Evolutionary conservation across 2,113 vertebrate genomes (phyloP).

Genomic region (Sporophila hypoxantha): DNA sequence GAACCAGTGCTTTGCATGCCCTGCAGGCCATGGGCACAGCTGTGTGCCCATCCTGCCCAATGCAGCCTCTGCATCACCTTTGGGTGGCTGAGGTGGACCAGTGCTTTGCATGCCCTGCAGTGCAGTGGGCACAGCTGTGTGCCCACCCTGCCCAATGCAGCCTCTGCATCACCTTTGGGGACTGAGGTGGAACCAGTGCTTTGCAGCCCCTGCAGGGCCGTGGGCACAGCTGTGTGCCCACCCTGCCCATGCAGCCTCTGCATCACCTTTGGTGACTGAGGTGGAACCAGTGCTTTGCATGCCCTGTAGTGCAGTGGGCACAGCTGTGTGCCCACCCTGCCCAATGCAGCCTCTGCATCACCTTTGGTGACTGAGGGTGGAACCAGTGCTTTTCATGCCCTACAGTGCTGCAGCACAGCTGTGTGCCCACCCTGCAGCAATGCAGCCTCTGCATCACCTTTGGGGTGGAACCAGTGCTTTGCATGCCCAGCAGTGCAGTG

Average conservation of each 20-base stretch:
- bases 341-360: too few relatives aligned
- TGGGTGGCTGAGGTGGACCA: neutral
- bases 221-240: neutral
- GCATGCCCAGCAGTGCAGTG: too few relatives aligned
- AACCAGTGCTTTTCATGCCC: fast-evolving
- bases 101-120: neutral
- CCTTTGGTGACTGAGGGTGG: too few relatives aligned
- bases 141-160: too few relatives aligned
- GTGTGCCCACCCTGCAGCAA: neutral
- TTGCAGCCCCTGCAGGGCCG: neutral
- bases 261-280: neutral
- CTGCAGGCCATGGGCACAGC: neutral
- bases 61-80: neutral
- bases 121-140: neutral
- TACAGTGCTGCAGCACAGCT: neutral
- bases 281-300: fast-evolving
- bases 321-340: too few relatives aligned
- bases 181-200: fast-evolving
- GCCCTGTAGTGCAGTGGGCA: neutral
- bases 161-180: too few relatives aligned
- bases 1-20: fast-evolving
- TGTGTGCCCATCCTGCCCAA: fast-evolving
- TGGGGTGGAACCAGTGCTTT: too few relatives aligned
- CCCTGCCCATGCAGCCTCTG: neutral
- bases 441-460: too few relatives aligned